Evolutionary conservation across 2,113 vertebrate species (phyloP).

Genomic region (Cavia aperea): DNA sequence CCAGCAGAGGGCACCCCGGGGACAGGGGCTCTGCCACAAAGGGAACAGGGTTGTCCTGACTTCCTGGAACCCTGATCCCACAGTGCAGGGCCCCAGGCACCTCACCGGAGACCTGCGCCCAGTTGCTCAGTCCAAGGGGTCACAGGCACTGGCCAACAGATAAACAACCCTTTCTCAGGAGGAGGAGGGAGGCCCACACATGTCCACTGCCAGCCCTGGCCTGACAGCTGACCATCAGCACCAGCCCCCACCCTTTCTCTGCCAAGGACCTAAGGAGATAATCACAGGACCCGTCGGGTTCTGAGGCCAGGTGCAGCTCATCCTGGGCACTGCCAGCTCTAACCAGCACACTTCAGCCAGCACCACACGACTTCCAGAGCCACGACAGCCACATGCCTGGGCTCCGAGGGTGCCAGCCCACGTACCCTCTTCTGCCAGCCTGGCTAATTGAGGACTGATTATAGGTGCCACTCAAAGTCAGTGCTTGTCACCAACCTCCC

Average conservation of each 20-base stretch:
- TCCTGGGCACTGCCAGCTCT: too few relatives aligned
- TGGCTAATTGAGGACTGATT: neutral
- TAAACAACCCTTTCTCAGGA: accelerated
- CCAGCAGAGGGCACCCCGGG: accelerated
- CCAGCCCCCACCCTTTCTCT: neutral
- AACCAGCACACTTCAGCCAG: neutral
- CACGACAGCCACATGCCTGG: accelerated
- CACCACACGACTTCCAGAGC: neutral
- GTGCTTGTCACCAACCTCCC: neutral
- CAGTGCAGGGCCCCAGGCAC: accelerated
- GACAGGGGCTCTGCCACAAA: neutral
- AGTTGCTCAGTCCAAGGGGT: accelerated
- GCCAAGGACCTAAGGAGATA: accelerated
- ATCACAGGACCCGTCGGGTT: too few relatives aligned
- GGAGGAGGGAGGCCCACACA: accelerated
- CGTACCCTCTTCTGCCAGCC: neutral
- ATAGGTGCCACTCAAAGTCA: slow-evolving; percentile 3
- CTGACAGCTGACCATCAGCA: too few relatives aligned
- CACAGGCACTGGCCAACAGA: accelerated
- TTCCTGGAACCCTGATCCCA: neutral
- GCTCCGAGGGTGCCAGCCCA: neutral
- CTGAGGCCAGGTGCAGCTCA: too few relatives aligned
- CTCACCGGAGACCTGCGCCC: accelerated
- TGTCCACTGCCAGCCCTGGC: neutral
- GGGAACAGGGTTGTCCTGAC: accelerated